Evolutionary conservation across 2,113 vertebrate species (phyloP), one percentile per base, ranked within the genome.

Genomic region (Chamaea fasciata): DNA sequence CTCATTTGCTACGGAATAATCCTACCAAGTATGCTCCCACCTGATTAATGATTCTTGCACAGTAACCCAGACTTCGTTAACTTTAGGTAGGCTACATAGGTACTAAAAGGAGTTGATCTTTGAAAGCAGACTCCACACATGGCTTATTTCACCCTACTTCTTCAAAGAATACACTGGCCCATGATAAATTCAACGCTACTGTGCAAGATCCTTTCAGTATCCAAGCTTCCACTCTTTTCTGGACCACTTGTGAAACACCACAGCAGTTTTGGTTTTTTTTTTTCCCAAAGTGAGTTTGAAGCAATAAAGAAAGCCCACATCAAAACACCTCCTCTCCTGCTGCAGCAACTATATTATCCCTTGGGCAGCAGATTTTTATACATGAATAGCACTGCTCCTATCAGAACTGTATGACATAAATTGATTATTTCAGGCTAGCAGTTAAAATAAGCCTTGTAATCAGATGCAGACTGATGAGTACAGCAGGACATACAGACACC

Each of bases 401-500:
- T 70, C 39, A 80, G 42, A 87, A 77, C 67, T 44, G 63, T 44
- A 74, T 17, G 47, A 73, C 19, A 87, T 42, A 56, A 83, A 93
- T 56, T 41, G 10, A 85, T 89, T 74, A 67, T 81, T 94, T 81
- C 69, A 83, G 64, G 27, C 53, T 59, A 63, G 55, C 18, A 86
- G 47, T 81, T 96, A 90, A 95, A 97, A 90, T 75, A 91, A 93
- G 52, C 59, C 24, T 56, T 70, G 62, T n/a, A 91, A 83, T 91
- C 75, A 86, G 70, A 57, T 74, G 55, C 28, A 74, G 71, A 50
- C n/a, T 62, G 75, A 95, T 50, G 35, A 95, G 63, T 63, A 86
- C 63, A 94, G 89, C 78, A 88, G 87, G 59, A 55, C 0, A 2
- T 11, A 77, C 1, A 52, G 21, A 65, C 16, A 74, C 5, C 37